Conservation (phyloP, 2,888 invertebrate species). For the Rhagonycha fulva region DNA sequence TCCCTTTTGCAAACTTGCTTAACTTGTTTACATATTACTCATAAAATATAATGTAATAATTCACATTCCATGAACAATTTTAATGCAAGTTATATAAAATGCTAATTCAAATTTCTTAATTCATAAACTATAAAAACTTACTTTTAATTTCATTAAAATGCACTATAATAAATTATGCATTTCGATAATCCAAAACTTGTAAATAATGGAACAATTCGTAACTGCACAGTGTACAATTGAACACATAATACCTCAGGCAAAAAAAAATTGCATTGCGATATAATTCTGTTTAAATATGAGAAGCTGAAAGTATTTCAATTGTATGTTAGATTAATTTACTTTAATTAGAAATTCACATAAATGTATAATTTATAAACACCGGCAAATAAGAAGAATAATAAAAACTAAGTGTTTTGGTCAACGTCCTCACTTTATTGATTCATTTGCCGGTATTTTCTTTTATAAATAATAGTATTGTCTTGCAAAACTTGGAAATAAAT, state of each 20-base stretch:
- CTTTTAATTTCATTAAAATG: not conserved
- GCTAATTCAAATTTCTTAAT: not conserved
- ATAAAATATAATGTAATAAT: not conserved
- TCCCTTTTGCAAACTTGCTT: not conserved
- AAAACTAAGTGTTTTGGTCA: conserved; percentile 22
- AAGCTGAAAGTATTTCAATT: not conserved
- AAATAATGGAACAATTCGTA: not conserved
- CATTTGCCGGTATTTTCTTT: not conserved
- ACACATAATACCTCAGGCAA: not conserved
- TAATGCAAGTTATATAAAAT: not conserved
- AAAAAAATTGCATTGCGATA: not conserved
- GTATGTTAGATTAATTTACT: not conserved
- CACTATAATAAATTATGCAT: not conserved
- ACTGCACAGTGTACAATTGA: not conserved
- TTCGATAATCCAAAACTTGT: not conserved
- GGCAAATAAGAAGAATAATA: conserved; percentile 1
- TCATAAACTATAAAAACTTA: not conserved
- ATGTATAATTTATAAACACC: conserved; percentile 8
- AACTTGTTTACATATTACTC: not conserved
- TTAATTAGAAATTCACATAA: conserved; percentile 19
- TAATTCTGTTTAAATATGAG: not conserved
- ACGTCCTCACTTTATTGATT: conserved; percentile 16
- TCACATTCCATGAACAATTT: not conserved
- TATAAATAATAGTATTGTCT: not conserved
- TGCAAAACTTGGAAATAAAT: not conserved